Evolutionary conservation across 2,113 vertebrate genomes (phyloP).

Genomic region (Onychostruthus taczanowskii): DNA sequence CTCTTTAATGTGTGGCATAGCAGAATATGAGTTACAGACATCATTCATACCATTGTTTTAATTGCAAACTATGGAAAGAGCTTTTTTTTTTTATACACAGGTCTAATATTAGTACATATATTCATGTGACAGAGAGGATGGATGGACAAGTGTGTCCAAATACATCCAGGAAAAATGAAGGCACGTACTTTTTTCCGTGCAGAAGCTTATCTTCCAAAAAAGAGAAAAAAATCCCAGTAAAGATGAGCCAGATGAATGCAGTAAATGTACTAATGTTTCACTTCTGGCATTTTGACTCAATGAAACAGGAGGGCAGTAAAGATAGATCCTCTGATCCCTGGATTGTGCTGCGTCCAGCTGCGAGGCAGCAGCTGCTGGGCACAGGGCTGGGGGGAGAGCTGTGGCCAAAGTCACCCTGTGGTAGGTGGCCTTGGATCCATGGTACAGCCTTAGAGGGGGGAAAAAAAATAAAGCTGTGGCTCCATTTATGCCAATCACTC

Average conservation of each 20-base stretch:
- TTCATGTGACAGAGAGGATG: background rate
- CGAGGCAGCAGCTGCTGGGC: background rate
- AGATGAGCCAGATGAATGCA: conserved; percentile 41
- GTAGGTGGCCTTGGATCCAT: background rate
- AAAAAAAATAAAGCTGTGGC: background rate
- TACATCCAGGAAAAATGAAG: conserved; percentile 23
- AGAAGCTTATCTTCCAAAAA: conserved; percentile 45
- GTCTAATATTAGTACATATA: conserved; percentile 12
- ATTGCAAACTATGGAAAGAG: background rate
- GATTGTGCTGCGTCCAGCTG: background rate
- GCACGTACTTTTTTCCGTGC: background rate
- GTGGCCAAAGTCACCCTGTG: background rate
- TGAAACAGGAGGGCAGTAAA: conserved; percentile 9
- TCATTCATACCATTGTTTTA: conserved; percentile 23
- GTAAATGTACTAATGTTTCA: conserved; percentile 48
- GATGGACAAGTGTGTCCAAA: background rate
- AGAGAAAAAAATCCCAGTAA: conserved; percentile 10
- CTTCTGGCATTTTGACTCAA: conserved; percentile 8
- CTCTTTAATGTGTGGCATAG: background rate
- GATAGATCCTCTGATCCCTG: conserved; percentile 38
- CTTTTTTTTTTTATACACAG: background rate
- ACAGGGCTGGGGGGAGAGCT: background rate
- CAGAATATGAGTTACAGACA: background rate
- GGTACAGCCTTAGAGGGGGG: background rate
- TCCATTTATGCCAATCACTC: background rate